Percentiles rank a stretch among this genome's conserved stretches.
phyloP scores from a whole-genome alignment of 2,113 vertebrate species.

The Ondatra zibethicus region DNA sequence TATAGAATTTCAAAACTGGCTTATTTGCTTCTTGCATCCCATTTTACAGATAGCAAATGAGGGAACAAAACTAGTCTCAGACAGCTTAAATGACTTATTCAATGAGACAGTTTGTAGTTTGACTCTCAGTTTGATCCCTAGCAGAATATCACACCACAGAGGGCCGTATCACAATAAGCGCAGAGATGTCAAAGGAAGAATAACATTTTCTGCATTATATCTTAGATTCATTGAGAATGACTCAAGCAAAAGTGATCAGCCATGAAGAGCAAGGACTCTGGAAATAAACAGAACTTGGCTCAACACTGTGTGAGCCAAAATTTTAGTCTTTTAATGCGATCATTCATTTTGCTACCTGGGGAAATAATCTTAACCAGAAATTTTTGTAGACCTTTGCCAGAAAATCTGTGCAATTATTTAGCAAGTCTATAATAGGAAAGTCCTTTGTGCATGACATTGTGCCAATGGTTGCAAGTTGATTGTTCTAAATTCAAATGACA shows the following conservation, averaged over 20 bases:
- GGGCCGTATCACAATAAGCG: neutral
- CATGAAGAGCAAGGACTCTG: neutral
- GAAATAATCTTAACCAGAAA: conserved; percentile 29
- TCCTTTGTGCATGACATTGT: neutral
- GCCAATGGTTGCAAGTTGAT: neutral
- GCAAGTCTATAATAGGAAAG: neutral
- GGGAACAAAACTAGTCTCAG: neutral
- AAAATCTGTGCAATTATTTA: conserved; percentile 25
- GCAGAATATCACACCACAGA: neutral
- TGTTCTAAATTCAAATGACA: neutral
- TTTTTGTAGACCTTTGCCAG: neutral
- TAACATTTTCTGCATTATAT: neutral
- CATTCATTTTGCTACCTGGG: neutral
- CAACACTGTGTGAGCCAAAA: neutral
- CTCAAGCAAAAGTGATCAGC: neutral
- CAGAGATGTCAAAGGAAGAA: neutral
- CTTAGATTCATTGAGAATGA: neutral
- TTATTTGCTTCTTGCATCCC: neutral
- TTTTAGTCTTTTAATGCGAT: neutral
- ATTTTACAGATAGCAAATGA: neutral
- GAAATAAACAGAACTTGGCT: neutral
- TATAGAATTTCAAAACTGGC: neutral
- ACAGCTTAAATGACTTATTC: neutral
- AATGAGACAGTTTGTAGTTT: neutral
- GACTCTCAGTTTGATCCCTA: neutral